Evolutionary conservation across 2,113 vertebrate species (phyloP), one percentile per base, ranked within the genome.

Genomic region (Athene noctua): DNA sequence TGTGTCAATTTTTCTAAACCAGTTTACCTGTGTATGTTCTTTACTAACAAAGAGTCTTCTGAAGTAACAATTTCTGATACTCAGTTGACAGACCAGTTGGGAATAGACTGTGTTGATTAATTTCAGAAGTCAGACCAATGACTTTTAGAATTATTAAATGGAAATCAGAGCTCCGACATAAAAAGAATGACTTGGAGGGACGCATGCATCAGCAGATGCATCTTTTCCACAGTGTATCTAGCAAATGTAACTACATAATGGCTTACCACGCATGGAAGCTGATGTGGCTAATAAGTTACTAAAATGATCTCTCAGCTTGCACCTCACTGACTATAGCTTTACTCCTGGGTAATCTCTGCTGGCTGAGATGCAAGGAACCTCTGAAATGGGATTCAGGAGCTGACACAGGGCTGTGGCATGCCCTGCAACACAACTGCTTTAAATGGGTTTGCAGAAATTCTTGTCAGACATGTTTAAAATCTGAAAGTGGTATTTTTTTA

Each of bases 241-340:
- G n/a, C n/a, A 36, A 3, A 36, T 6, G 25, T 7, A 32, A 6
- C 40, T 68, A 4, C 12, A 10, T 1, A 1, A 47, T 40, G 62
- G 4, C 18, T 79, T 44, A 10, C 3, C 11, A 5, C 20, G 1
- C 1, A 18, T 58, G 47, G 62, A 27, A 80, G 49, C 40, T 68
- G 70, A 8, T 29, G 36, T 0, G 6, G 34, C 62, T 74, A 29
- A 5, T 0, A 4, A 54, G 32, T 38, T 80, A 18, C 1, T 5
- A 10, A 14, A 19, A 5, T 49, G 19, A 30, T 51, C 26, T 78
- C 23, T 61, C 47, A 82, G 52, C 38, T 87, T 51, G 40, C 21
- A 17, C 12, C 44, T 67, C 14, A 0, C 38, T 80, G 68, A 2
- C 3, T 15, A 59, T 57, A 75, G 75, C 55, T 86, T 72, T 62